phyloP scores from a whole-genome alignment of 2,797 vertebrate species.

The Fistularia commersonii region DNA sequence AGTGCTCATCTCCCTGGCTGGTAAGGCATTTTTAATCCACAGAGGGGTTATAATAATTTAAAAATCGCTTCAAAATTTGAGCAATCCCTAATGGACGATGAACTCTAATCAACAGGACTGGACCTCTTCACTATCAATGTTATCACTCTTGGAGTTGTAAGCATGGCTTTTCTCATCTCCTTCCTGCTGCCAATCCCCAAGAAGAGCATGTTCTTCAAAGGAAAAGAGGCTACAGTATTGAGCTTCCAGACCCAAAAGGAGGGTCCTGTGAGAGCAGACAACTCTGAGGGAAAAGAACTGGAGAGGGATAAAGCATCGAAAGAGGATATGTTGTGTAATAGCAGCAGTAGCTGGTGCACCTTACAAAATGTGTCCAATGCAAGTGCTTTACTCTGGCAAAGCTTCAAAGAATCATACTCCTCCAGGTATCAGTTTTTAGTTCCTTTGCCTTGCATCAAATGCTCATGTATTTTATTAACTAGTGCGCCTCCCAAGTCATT shows the following conservation, averaged over 20 bases:
- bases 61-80: neutral
- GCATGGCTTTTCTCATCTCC: conserved; percentile 64
- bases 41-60: conserved; percentile 1
- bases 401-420: conserved; percentile 71
- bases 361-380: conserved; percentile 35
- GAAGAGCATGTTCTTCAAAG: conserved; percentile 68
- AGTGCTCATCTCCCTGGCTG: conserved; percentile 70
- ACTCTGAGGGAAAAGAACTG: conserved; percentile 14
- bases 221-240: conserved; percentile 16
- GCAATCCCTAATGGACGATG: conserved; percentile 2
- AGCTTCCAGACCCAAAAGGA: conserved; percentile 30
- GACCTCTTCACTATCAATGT: conserved; percentile 70
- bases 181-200: conserved; percentile 70
- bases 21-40: conserved; percentile 21
- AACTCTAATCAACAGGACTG: conserved; percentile 41
- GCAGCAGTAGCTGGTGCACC: conserved; percentile 43
- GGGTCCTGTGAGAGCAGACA: conserved; percentile 5
- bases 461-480: too few species aligned
- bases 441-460: neutral
- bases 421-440: conserved; percentile 49
- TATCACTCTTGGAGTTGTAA: conserved; percentile 65
- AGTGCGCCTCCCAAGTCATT: too few species aligned
- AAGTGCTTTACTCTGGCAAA: conserved; percentile 59
- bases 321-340: conserved; percentile 14
- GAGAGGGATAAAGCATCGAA: conserved; percentile 20